Evolutionary conservation across 2,888 invertebrate genomes (phyloP).

Genomic region (Ditula angustiorana): DNA sequence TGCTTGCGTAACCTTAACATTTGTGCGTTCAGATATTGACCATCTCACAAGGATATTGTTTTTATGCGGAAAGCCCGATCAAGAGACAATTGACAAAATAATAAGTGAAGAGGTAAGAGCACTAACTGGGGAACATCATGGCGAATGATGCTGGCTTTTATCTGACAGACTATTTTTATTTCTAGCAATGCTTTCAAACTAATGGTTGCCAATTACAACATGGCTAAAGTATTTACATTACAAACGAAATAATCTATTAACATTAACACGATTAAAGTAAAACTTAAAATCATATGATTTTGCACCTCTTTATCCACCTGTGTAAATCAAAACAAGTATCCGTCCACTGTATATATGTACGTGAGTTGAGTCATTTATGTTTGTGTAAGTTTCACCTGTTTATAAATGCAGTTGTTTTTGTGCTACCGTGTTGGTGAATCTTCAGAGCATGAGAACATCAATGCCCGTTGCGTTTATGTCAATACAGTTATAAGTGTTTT

Average conservation of each 20-base stretch:
- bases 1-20: slow-evolving; percentile 84
- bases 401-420: slow-evolving; percentile 8
- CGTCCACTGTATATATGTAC: slow-evolving; percentile 6
- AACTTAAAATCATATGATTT: slow-evolving; percentile 15
- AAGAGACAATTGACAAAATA: slow-evolving; percentile 93
- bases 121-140: slow-evolving; percentile 43
- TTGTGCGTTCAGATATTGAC: slow-evolving; percentile 91
- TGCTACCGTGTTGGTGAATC: neutral
- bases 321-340: slow-evolving; percentile 33
- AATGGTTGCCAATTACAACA: slow-evolving; percentile 1
- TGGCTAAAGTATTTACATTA: slow-evolving; percentile 2
- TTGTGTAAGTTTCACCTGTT: slow-evolving; percentile 17
- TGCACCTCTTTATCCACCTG: slow-evolving; percentile 14
- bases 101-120: slow-evolving; percentile 93
- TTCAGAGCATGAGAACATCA: neutral
- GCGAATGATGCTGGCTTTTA: slow-evolving; percentile 42
- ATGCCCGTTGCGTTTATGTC: neutral
- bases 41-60: slow-evolving; percentile 95
- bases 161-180: neutral
- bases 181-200: slow-evolving; percentile 13
- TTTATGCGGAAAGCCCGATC: slow-evolving; percentile 94
- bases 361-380: slow-evolving; percentile 18
- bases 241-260: slow-evolving; percentile 20
- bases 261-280: slow-evolving; percentile 18
- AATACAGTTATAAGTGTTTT: too few species aligned